Conservation (phyloP, 2,113 vertebrate species). For the Anarhynchus alexandrinus region DNA sequence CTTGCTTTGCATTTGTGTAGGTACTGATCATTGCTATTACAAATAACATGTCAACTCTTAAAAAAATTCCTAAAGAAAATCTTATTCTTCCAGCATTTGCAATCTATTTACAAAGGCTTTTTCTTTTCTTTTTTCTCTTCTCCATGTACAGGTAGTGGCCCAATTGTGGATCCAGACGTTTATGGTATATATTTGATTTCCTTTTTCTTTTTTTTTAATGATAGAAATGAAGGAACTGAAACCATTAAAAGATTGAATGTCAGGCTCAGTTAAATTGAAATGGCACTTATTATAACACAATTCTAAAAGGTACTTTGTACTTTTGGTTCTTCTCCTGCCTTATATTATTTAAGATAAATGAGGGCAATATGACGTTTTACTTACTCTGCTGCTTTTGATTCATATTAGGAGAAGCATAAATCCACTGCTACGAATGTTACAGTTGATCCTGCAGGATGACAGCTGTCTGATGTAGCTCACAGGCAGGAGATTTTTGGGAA, state of each 20-base stretch:
- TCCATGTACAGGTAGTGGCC: conserved; percentile 73
- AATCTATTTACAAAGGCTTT: not conserved
- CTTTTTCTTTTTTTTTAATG: conserved; percentile 39
- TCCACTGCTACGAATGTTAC: not conserved
- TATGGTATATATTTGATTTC: conserved; percentile 78
- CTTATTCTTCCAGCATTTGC: not conserved
- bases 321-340: conserved; percentile 29
- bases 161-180: conserved; percentile 75
- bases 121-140: conserved; percentile 27
- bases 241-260: conserved; percentile 34
- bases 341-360: not conserved
- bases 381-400: conserved; percentile 1
- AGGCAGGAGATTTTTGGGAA: not conserved
- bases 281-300: not conserved
- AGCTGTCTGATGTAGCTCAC: not conserved
- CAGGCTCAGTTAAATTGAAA: conserved; percentile 52
- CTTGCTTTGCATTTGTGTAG: not conserved
- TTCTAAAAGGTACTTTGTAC: conserved; percentile 22
- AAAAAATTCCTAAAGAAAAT: not conserved
- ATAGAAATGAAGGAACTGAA: conserved; percentile 42
- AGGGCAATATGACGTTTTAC: conserved; percentile 9
- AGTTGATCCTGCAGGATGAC: not conserved
- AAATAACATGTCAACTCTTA: not conserved
- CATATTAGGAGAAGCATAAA: conserved; percentile 22
- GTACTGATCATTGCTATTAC: not conserved